phyloP scores from a whole-genome alignment of 2,113 vertebrate species.

The Brachyistius frenatus region DNA sequence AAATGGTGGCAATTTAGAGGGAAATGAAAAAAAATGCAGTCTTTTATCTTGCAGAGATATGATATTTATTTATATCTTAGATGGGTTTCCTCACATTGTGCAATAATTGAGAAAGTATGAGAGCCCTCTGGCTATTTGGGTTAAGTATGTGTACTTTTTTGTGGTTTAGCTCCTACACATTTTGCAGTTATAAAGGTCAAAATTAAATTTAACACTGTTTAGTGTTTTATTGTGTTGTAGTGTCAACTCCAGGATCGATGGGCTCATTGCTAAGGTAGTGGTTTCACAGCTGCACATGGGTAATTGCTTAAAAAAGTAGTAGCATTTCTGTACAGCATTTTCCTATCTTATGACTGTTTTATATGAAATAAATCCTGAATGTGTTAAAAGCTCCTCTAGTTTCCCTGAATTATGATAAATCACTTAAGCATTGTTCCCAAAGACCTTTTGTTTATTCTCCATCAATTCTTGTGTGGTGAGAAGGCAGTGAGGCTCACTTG shows the following conservation, averaged over 20 bases:
- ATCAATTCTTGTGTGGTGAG: conserved; percentile 18
- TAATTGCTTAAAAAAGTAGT: conserved; percentile 65
- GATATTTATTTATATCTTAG: conserved; percentile 71
- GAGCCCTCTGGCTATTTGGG: conserved; percentile 81
- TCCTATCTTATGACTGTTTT: conserved; percentile 60
- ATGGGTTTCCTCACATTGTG: conserved; percentile 63
- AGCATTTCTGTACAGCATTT: conserved; percentile 35
- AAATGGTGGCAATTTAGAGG: conserved; percentile 76
- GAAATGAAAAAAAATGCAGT: conserved; percentile 68
- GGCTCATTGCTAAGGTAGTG: conserved; percentile 74
- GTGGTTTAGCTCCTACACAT: conserved; percentile 71
- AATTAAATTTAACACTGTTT: conserved; percentile 85
- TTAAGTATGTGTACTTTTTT: conserved; percentile 83
- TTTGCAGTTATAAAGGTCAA: conserved; percentile 85
- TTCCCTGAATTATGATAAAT: conserved; percentile 52
- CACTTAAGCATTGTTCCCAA: conserved; percentile 1
- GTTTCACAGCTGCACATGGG: conserved; percentile 59
- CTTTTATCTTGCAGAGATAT: conserved; percentile 75
- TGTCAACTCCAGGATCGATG: conserved; percentile 84
- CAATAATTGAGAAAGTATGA: conserved; percentile 85
- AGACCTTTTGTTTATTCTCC: conserved; percentile 27
- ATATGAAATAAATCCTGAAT: conserved; percentile 59
- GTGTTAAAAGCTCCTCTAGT: conserved; percentile 40
- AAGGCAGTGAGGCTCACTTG: conserved; percentile 3
- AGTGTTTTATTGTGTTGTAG: conserved; percentile 81